Conservation (phyloP, 2,888 invertebrate species). For the Thymelicus acteon region DNA sequence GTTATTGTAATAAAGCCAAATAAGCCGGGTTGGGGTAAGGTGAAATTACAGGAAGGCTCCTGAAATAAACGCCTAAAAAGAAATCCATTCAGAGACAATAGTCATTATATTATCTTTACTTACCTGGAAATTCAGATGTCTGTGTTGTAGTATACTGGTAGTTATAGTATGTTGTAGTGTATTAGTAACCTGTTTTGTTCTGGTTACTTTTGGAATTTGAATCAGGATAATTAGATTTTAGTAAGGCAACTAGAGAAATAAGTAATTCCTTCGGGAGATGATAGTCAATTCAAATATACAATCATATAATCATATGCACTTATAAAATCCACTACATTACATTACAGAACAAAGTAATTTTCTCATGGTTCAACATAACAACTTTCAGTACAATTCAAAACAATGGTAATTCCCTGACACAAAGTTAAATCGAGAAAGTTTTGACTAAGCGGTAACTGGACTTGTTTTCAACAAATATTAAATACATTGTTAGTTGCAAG, state of each 20-base stretch:
- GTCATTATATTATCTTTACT: background rate
- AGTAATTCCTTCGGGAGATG: too few relatives aligned
- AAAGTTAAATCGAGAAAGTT: slow-evolving; percentile 41
- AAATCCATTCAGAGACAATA: background rate
- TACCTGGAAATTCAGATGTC: background rate
- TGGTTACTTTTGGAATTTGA: too few relatives aligned
- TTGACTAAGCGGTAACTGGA: slow-evolving; percentile 26
- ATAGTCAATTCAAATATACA: too few relatives aligned
- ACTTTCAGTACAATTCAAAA: slow-evolving; percentile 14
- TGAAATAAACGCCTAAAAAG: background rate
- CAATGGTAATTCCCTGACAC: slow-evolving; percentile 26
- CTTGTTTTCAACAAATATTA: slow-evolving; percentile 35
- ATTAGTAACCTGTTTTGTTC: too few relatives aligned
- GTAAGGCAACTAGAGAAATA: too few relatives aligned
- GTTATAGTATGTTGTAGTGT: too few relatives aligned
- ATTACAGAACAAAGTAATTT: too few relatives aligned
- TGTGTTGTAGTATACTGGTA: background rate
- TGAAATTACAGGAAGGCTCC: background rate
- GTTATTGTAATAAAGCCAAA: background rate
- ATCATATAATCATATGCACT: too few relatives aligned
- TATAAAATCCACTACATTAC: too few relatives aligned
- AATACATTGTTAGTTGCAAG: slow-evolving; percentile 33
- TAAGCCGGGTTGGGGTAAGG: background rate
- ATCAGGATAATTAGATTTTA: too few relatives aligned
- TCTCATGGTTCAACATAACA: background rate